phyloP scores from a whole-genome alignment of 2,113 vertebrate species.

The Oenanthe oenanthe region DNA sequence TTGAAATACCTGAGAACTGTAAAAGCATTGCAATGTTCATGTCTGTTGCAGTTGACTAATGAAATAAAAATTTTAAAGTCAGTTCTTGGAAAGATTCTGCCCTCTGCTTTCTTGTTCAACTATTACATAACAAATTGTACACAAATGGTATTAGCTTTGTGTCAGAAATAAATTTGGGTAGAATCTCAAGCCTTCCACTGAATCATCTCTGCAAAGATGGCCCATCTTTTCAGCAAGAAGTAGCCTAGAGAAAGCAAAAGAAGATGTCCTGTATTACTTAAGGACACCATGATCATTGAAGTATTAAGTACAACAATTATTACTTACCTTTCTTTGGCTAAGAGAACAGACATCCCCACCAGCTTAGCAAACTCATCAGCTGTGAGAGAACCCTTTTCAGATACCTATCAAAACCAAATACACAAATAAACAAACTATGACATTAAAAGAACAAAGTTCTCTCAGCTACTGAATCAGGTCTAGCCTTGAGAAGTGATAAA shows the following conservation, averaged over 20 bases:
- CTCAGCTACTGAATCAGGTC: background rate
- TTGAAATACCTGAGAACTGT: slow-evolving; percentile 62
- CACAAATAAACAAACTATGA: background rate
- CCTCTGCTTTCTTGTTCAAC: slow-evolving; percentile 7
- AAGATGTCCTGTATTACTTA: background rate
- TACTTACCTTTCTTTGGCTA: slow-evolving; percentile 93
- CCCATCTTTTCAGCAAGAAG: slow-evolving; percentile 97
- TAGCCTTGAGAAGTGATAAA: background rate
- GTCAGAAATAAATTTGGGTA: slow-evolving; percentile 94
- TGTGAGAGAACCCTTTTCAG: slow-evolving; percentile 94
- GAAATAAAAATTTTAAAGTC: background rate
- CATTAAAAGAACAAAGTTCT: background rate
- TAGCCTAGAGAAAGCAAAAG: slow-evolving; percentile 77
- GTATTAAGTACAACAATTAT: background rate
- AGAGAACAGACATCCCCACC: slow-evolving; percentile 94
- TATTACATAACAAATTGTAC: background rate
- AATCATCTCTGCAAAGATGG: slow-evolving; percentile 95
- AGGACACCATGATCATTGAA: background rate
- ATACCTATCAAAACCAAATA: slow-evolving; percentile 77
- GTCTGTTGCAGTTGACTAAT: background rate
- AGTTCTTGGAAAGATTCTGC: background rate
- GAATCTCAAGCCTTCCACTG: slow-evolving; percentile 96
- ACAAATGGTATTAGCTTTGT: slow-evolving; percentile 66
- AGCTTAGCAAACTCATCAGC: slow-evolving; percentile 97
- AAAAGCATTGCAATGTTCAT: slow-evolving; percentile 20